Base-by-base conservation (phyloP, 1,140 invertebrate genomes). In the Drosophila subpulchrella region DNA sequence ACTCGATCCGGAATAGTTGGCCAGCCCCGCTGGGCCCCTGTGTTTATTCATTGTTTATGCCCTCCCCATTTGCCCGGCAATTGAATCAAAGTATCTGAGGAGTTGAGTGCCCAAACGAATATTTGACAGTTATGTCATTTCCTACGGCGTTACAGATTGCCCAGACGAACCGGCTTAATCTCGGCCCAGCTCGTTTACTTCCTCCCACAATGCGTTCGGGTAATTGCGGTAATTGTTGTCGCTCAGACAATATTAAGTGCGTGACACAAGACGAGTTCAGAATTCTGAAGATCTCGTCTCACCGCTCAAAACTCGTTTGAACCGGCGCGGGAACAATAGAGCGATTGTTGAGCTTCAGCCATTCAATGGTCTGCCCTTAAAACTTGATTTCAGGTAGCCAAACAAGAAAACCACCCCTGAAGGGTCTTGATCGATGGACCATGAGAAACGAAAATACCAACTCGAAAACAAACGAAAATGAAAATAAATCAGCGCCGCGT, bases 201-300 rank as follows among this genome's bases (percentile, higher is more conserved):
- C 84, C 78, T 81, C 75, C 75, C 79, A 70, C 83, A 88, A 82
- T 65, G 73, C 62, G 47, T 63, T 62, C 42, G 65, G 57, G 63
- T 71, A 84, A 85, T 80, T 77, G 50, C 53, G 63, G 77, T 81
- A 88, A 86, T 86, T 86, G 83, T 73, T 73, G 58, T 60, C 67
- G 56, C 48, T 53, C 82, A 71, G 60, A 81, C 67, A 75, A 78
- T 71, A 71, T 57, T 59, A 62, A 71, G 75, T 81, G 81, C 63
- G 66, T 75, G 79, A 57, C 65, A 36, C 44, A 48, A 75, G 56
- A 59, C 47, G 34, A 30, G 56, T 57, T 81, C 44, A 73, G 30
- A 51, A 58, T 53, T 75, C 44, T 67, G 30, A 42, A 68, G 70
- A 75, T 61, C 63, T 71, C 20, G 51, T 42, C 27, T 30, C 24